phyloP scores from a whole-genome alignment of 1,140 invertebrate genomes.

The Dufourea novaeangliae region DNA sequence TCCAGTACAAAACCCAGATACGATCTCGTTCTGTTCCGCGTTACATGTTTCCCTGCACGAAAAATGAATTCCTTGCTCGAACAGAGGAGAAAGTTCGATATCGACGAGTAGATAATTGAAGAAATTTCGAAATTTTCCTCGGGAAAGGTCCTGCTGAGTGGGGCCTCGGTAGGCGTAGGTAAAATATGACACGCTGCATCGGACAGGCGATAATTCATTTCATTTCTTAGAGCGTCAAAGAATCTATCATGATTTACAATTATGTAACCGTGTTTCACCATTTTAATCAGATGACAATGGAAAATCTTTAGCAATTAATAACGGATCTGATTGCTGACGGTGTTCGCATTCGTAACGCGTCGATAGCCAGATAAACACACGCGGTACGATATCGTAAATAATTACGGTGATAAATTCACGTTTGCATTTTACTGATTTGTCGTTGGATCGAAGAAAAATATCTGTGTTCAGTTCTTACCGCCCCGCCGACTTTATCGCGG shows the following conservation, averaged over 20 bases:
- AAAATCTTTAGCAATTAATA: conserved; percentile 35
- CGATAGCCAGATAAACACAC: conserved; percentile 33
- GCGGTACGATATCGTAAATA: conserved; percentile 19
- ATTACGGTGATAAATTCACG: conserved; percentile 34
- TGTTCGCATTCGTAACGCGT: conserved; percentile 14
- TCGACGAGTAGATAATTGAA: not conserved
- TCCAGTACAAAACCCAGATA: not conserved
- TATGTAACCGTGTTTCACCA: conserved; percentile 16
- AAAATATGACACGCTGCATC: conserved; percentile 19
- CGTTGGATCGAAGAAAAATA: conserved; percentile 23
- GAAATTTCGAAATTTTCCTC: not conserved
- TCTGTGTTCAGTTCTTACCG: not conserved
- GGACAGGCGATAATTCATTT: conserved; percentile 28
- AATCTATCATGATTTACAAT: conserved; percentile 28
- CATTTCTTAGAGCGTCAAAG: conserved; percentile 13
- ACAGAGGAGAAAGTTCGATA: not conserved
- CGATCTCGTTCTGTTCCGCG: not conserved
- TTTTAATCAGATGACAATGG: conserved; percentile 7
- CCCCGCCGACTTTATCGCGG: conserved; percentile 6
- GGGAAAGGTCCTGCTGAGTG: too few relatives aligned
- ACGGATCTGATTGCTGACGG: not conserved
- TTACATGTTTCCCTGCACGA: not conserved
- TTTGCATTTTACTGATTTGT: conserved; percentile 25
- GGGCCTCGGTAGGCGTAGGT: conserved; percentile 8
- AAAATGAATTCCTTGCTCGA: not conserved